Evolutionary conservation across 2,888 invertebrate species (phyloP).

Genomic region (Mesopsocus fuscifrons): DNA sequence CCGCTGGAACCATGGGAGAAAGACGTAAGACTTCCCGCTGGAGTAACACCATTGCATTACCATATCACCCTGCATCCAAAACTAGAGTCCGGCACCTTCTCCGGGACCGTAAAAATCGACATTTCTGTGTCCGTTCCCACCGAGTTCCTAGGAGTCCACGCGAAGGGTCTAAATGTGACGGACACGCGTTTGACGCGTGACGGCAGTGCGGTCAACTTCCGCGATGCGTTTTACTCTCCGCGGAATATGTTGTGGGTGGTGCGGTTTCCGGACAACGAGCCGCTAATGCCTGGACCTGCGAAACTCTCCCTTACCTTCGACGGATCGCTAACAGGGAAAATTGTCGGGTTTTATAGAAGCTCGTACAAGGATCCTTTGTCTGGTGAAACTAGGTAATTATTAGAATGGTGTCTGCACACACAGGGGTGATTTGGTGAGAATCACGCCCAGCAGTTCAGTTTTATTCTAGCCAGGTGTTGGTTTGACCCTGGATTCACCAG

Average conservation of each 20-base stretch:
- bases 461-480: too few species aligned
- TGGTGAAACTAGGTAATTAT: not conserved
- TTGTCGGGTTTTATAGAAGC: constrained; percentile 41
- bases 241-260: constrained; percentile 17
- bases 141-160: constrained; percentile 36
- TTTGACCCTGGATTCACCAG: not conserved
- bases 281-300: constrained; percentile 23
- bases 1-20: constrained; percentile 3
- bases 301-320: constrained; percentile 30
- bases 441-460: too few species aligned
- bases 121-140: constrained; percentile 28
- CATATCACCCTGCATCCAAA: constrained; percentile 46
- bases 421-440: too few species aligned
- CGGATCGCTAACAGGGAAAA: constrained; percentile 32
- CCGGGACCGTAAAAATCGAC: constrained; percentile 33
- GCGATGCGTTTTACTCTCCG: constrained; percentile 14
- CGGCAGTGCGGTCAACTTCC: constrained; percentile 5
- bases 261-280: constrained; percentile 16
- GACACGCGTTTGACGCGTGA: constrained; percentile 22
- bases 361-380: constrained; percentile 26
- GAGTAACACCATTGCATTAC: constrained; percentile 42
- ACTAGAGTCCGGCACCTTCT: constrained; percentile 32
- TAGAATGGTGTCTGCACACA: too few species aligned
- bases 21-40: constrained; percentile 25
- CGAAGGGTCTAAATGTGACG: constrained; percentile 34